Conservation (phyloP, 1,140 invertebrate genomes). For the Scylla paramamosain region DNA sequence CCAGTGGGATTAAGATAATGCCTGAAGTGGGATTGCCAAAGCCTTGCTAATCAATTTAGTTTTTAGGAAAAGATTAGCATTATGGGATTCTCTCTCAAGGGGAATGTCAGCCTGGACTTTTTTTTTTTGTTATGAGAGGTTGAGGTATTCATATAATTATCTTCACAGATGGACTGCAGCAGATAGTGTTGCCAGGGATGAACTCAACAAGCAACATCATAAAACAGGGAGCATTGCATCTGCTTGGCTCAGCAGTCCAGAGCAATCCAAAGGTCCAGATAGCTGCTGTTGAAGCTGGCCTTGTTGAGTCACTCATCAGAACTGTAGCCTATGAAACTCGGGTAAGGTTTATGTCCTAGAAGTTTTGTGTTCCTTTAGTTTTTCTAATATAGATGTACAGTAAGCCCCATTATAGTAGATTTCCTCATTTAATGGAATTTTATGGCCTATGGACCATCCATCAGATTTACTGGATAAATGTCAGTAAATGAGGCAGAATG, state of each 20-base stretch:
- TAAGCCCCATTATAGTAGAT: background rate
- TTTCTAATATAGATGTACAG: slow-evolving; percentile 7
- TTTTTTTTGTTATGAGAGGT: too few species aligned
- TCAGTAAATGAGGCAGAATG: too few species aligned
- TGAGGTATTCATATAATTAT: background rate
- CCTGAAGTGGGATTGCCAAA: too few species aligned
- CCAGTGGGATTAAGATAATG: too few species aligned
- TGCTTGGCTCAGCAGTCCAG: slow-evolving; percentile 59
- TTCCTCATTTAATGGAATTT: background rate
- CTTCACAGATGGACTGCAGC: slow-evolving; percentile 39
- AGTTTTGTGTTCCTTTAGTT: background rate
- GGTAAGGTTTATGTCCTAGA: slow-evolving; percentile 1
- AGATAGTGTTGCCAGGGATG: slow-evolving; percentile 56
- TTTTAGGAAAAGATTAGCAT: too few species aligned
- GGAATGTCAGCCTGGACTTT: too few species aligned
- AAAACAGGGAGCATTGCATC: slow-evolving; percentile 47
- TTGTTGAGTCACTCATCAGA: slow-evolving; percentile 60
- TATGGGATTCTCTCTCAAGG: too few species aligned
- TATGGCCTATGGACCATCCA: too few species aligned
- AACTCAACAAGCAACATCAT: slow-evolving; percentile 33
- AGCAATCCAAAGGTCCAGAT: slow-evolving; percentile 63
- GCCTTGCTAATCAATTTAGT: too few species aligned
- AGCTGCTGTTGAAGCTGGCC: slow-evolving; percentile 54
- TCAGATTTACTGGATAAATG: too few species aligned
- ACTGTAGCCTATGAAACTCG: slow-evolving; percentile 43